Conservation (phyloP, 2,797 vertebrate genomes). For the Lacerta agilis region DNA sequence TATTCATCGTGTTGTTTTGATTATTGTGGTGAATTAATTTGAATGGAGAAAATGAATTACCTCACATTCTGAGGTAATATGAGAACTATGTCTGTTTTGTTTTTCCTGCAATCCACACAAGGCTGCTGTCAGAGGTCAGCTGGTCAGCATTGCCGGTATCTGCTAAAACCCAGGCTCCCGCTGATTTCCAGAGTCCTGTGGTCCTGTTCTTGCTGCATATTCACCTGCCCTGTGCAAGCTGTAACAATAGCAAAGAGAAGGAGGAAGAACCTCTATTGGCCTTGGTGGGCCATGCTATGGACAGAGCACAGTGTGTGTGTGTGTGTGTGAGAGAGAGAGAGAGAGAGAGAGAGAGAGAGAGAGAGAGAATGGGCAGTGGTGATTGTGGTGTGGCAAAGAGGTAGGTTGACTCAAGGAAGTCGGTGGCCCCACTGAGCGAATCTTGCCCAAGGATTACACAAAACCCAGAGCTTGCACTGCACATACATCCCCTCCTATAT, state of each 20-base stretch:
- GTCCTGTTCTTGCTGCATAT: neutral
- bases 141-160: neutral
- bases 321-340: too few species aligned
- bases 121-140: neutral
- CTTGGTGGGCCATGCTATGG: too few species aligned
- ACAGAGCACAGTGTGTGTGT: too few species aligned
- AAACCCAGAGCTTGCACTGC: too few species aligned
- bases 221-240: neutral
- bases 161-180: neutral
- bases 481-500: neutral
- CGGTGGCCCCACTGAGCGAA: too few species aligned
- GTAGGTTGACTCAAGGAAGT: too few species aligned
- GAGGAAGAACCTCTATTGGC: neutral
- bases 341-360: too few species aligned
- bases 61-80: neutral
- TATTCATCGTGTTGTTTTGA: neutral
- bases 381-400: too few species aligned
- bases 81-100: neutral
- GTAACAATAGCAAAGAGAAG: neutral
- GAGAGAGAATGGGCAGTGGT: too few species aligned
- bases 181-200: too few species aligned
- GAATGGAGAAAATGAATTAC: too few species aligned
- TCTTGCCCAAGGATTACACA: too few species aligned
- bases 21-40: neutral
- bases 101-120: neutral